Evolutionary conservation across 2,797 vertebrate species (phyloP), one percentile per base, ranked within the genome.

Genomic region (Hapalemur alaotrensis): DNA sequence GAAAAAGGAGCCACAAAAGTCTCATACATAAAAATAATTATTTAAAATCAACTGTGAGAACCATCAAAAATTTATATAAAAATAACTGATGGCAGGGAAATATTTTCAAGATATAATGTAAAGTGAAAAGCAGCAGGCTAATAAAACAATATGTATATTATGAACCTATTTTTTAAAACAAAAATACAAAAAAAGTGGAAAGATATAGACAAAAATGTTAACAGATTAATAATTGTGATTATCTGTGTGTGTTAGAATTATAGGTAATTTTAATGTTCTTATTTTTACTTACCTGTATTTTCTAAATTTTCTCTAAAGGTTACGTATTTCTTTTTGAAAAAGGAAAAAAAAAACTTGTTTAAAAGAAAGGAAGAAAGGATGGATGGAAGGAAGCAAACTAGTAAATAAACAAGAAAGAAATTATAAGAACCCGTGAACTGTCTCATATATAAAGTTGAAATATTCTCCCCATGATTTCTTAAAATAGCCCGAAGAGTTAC

Each of bases 261-360:
- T 1, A 88, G 23, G 41, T 46, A 41, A 61, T 81, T 93, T 84
- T 73, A 94, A 87, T 82, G 73, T 91, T 73, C 13, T 63, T 92
- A 69, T 35, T 89, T 95, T 92, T 93, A 38, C 28, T 79, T 95
- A 73, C 25, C 63, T 80, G 7, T 80, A 93, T 93, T 95, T 95
- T 72, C 87, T 93, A 76, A 84, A 57, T 78, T 96, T 95, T 85
- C 76, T 86, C 57, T 67, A 59, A 93, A n/a, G 70, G 82, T 67
- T 78, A 72, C 85, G 6, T 59, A 79, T 54, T 28, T 43, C 92
- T 90, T 88, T 80, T 80, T 54, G 17, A n/a, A 82, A 38, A n/a
- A 52, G 46, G 4, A 28, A 46, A 41, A 28, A 28, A 41, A 76
- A 81, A 18, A 50, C 59, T 57, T 57, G 32, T 90, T 83, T 50